phyloP scores from a whole-genome alignment of 2,113 vertebrate genomes.

The Zosterops hypoxanthus region DNA sequence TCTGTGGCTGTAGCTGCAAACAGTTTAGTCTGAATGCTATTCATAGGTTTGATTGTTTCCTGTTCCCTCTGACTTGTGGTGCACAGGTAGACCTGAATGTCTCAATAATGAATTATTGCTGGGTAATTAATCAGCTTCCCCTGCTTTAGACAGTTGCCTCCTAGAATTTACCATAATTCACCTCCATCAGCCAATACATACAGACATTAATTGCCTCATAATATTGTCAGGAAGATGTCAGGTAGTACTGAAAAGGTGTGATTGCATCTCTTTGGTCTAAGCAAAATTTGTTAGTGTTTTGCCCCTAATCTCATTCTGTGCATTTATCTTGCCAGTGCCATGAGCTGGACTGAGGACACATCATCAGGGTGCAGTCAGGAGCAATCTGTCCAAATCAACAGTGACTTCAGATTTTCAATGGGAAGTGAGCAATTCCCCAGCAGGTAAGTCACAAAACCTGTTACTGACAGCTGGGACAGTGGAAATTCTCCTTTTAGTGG shows the following conservation, averaged over 20 bases:
- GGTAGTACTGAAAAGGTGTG: not conserved
- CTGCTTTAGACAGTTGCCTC: not conserved
- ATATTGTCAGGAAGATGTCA: conserved; percentile 5
- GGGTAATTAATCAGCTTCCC: conserved; percentile 44
- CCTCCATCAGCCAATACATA: not conserved
- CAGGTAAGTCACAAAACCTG: not conserved
- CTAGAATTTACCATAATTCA: not conserved
- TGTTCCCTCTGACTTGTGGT: not conserved
- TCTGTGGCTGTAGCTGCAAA: not conserved
- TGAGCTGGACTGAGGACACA: not conserved
- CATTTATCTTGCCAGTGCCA: conserved; percentile 7
- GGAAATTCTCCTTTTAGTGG: not conserved
- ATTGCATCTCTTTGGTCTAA: conserved; percentile 18
- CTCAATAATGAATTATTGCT: not conserved
- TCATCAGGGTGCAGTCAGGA: not conserved
- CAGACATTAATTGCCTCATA: conserved; percentile 25
- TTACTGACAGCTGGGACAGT: not conserved
- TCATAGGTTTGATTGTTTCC: not conserved
- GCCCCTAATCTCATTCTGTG: not conserved
- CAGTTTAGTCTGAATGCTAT: not conserved
- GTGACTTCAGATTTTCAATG: not conserved
- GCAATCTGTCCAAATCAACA: not conserved
- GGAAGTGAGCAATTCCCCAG: not conserved
- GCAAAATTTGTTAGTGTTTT: not conserved
- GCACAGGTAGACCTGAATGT: not conserved